Evolutionary conservation across 2,888 invertebrate genomes (phyloP).

Genomic region (Molanna angustata): DNA sequence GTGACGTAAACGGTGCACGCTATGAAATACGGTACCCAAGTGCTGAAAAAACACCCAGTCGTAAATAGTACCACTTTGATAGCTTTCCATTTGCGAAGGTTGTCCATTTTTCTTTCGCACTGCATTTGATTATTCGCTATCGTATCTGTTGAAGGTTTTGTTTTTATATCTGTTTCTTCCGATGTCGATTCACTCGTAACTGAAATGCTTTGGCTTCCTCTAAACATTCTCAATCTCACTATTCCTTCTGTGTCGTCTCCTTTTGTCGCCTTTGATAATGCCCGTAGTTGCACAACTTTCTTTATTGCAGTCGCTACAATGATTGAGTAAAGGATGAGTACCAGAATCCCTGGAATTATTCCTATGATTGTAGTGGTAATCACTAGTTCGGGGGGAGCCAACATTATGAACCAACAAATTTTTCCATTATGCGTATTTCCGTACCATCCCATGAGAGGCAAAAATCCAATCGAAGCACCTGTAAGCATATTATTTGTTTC

Average conservation of each 20-base stretch:
- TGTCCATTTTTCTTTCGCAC: no score
- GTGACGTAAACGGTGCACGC: not conserved
- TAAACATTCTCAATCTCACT: not conserved
- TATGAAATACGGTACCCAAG: slow-evolving; percentile 62
- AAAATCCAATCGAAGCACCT: slow-evolving; percentile 59
- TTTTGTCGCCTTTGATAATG: not conserved
- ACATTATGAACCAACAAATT: slow-evolving; percentile 57
- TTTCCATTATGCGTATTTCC: slow-evolving; percentile 51
- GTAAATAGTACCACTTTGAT: slow-evolving; percentile 61
- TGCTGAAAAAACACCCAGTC: slow-evolving; percentile 57
- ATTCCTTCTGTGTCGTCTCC: not conserved
- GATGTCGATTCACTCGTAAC: no score
- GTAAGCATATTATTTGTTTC: slow-evolving; percentile 36
- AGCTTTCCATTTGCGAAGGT: slow-evolving; percentile 62
- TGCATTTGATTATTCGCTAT: no score
- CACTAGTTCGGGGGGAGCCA: slow-evolving; percentile 56
- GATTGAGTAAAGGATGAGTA: slow-evolving; percentile 54
- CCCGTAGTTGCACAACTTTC: slow-evolving; percentile 50
- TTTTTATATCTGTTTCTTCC: no score
- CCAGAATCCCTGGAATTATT: slow-evolving; percentile 48
- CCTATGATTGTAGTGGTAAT: slow-evolving; percentile 56
- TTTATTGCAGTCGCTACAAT: slow-evolving; percentile 58
- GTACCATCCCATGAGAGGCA: slow-evolving; percentile 60
- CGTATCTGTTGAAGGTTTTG: not conserved
- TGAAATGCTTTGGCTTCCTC: not conserved